Base-by-base conservation (phyloP, 2,797 vertebrate species). In the Hydrophis major region DNA sequence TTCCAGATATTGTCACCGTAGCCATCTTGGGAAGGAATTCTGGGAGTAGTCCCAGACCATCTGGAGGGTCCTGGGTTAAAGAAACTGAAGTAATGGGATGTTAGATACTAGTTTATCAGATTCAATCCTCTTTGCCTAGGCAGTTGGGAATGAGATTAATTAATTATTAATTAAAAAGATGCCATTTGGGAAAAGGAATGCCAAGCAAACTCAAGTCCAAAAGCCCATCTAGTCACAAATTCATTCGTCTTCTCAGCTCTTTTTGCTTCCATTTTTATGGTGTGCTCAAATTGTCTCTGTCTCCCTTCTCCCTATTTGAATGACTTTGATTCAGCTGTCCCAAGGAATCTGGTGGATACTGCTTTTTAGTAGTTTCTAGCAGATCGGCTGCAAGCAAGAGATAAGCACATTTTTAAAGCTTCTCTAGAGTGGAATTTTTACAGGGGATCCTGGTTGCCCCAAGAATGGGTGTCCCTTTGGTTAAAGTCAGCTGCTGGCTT, bases 391-490 rank as follows among this genome's bases (percentile, higher is more conserved):
- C n/a, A 89, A 89, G 69, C 14, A 4, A 56, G 32, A 90, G 60
- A 42, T 47, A 60, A 69, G 10, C 32, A 83, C 10, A 47, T 37
- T 37, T 37, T 28, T 7, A 14, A 18, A 37, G 42, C 22, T 32
- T 61, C 57, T 74, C 32, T 37, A n/a, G 6, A 0, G 0, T 47
- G 57, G 50, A 53, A n/a, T 66, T 42, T 63, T 57, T 32, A 42
- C 25, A 42, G 14, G 20, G 88, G 37, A 86, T 5, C 0, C 0
- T 90, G 90, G 88, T 50, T 63, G 14, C 69, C 16, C 50, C 60
- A 92, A 87, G 60, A 89, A 28, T 7, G 0, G 2, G 28, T 0
- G 0, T 42, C 13, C 66, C 93, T 4, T 12, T 0, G 0, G 86
- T 87, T n/a, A 14, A 12, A 12, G 13, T 50, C 63, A 87, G 3